phyloP scores from a whole-genome alignment of 2,888 invertebrate genomes.

The Hyppa rectilinea region DNA sequence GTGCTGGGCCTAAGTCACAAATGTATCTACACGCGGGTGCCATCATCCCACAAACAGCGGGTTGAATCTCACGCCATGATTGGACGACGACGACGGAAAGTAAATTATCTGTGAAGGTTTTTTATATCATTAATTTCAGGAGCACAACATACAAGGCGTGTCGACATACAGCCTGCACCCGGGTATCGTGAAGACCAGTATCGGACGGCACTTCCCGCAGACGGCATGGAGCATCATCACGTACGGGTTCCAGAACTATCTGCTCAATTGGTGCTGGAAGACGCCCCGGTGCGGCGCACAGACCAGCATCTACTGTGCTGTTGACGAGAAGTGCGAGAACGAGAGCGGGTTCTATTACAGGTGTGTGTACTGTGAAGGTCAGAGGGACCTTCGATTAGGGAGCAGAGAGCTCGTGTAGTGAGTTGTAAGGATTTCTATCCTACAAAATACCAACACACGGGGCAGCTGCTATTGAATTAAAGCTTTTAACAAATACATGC shows the following conservation, averaged over 20 bases:
- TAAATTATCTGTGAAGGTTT: neutral
- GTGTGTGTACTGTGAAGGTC: no score
- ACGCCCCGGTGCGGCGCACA: constrained; percentile 93
- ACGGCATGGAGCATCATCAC: constrained; percentile 65
- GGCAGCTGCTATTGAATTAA: no score
- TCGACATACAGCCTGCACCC: constrained; percentile 92
- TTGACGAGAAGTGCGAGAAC: constrained; percentile 90
- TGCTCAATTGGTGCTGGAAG: constrained; percentile 87
- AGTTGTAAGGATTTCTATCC: no score
- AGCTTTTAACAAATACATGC: no score
- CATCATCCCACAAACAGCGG: neutral
- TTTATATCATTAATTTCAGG: constrained; percentile 69
- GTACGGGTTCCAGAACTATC: constrained; percentile 72
- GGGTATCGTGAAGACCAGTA: constrained; percentile 92
- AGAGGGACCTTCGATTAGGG: no score
- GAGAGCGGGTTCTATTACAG: constrained; percentile 90
- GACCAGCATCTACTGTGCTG: constrained; percentile 93
- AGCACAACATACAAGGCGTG: constrained; percentile 82
- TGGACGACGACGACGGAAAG: neutral
- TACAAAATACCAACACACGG: no score
- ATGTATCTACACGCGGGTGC: neutral
- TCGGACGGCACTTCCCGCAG: constrained; percentile 90
- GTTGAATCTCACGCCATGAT: neutral
- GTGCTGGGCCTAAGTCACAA: no score
- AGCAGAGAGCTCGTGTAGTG: no score